Evolutionary conservation across 2,797 vertebrate genomes (phyloP).

Genomic region (Gambelia wislizenii): DNA sequence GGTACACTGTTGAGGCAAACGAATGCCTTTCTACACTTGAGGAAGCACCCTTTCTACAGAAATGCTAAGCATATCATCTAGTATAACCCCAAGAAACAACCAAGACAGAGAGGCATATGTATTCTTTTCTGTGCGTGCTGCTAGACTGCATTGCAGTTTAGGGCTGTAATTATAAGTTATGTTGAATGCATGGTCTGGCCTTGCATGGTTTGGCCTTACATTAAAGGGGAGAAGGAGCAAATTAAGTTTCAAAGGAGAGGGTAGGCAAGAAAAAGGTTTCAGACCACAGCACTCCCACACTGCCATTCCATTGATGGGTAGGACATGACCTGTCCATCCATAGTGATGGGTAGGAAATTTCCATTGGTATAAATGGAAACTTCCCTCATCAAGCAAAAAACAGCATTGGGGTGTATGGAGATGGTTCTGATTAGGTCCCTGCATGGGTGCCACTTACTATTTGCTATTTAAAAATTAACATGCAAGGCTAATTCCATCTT

Average conservation of each 20-base stretch:
- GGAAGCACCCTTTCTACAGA: no score
- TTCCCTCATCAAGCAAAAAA: background rate
- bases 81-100: no score
- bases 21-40: no score
- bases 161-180: background rate
- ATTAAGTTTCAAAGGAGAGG: background rate
- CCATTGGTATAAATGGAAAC: background rate
- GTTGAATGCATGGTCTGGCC: background rate
- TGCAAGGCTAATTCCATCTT: background rate
- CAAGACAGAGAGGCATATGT: no score
- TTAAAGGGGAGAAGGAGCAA: background rate
- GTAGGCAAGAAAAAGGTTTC: background rate
- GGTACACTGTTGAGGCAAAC: no score
- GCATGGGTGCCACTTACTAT: no score
- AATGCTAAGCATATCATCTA: no score
- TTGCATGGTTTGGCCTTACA: background rate
- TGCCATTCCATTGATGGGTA: background rate
- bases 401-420: no score
- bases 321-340: background rate
- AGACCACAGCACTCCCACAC: background rate
- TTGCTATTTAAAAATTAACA: no score
- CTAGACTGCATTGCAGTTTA: background rate
- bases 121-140: background rate
- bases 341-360: background rate
- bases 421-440: background rate